A percentile compares a stretch with the other conserved stretches of the same genome.
These are phyloP conservation scores for Pandemis corylana DNA, from an alignment of 2,888 invertebrate species.

Conservation along the genomic window DNA sequence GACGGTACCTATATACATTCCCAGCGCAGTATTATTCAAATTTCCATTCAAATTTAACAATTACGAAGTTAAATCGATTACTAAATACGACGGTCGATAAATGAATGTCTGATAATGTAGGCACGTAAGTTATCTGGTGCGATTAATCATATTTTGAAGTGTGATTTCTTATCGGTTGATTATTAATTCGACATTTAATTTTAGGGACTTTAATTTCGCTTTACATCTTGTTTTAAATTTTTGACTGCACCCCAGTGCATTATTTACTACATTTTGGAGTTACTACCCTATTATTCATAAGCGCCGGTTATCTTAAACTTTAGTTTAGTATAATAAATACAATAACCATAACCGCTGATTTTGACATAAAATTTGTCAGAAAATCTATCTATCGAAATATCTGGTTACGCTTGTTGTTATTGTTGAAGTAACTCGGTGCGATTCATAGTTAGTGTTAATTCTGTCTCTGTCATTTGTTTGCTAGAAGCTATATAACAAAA, in stretches of 20 bases:
- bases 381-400: no score
- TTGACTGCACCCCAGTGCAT: not conserved
- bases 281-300: no score
- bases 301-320: no score
- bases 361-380: no score
- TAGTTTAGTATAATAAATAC: no score
- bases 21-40: not conserved
- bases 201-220: not conserved
- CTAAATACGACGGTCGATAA: not conserved
- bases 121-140: not conserved
- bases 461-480: no score
- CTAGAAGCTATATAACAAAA: no score
- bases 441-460: no score
- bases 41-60: not conserved
- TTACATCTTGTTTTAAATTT: not conserved
- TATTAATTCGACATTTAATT: not conserved
- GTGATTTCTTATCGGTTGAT: not conserved
- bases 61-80: not conserved
- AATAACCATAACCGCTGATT: no score
- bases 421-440: no score
- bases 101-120: not conserved
- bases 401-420: no score
- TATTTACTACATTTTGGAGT: no score
- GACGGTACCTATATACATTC: not conserved
- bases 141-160: slow-evolving; percentile 8